Evolutionary conservation across 2,113 vertebrate species (phyloP), one percentile per base, ranked within the genome.

Genomic region (Podarcis muralis): DNA sequence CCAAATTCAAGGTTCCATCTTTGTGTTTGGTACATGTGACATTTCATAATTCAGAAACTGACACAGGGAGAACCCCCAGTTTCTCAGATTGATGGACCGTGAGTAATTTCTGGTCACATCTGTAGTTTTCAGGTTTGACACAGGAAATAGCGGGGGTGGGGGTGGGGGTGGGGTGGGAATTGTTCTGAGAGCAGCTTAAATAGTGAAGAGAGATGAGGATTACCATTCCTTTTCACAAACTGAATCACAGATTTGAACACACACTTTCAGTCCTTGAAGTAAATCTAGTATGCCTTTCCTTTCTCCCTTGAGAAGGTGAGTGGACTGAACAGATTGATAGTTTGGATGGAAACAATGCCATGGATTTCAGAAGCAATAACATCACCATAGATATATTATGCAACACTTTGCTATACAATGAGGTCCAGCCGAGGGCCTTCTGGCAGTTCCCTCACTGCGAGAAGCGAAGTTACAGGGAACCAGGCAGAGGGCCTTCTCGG

Each of bases 161-260:
- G 48, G 8, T 48, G 48, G 9, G 48, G 12, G 12, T 92, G 5
- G 4, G 48, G 8, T 48, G 48, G 9, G 48, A 53, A 53, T 92
- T 92, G 85, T 94, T 92, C 93, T 91, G 91, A 93, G 30, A 43
- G 68, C 93, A 93, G 94, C 88, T 93, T 90, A 87, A 92, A 72
- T 93, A 94, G 57, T 91, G 87, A 12, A 30, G 48, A 66, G 20
- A 93, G 94, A 74, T 87, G 83, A 93, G 87, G 93, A 94, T 81
- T 84, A 89, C 1, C 87, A 85, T 71, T 69, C 6, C 84, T 84
- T 93, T 92, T 94, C 88, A 95, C 86, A 91, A 91, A 91, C 93
- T 84, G 94, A 90, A 90, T 89, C 83, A 91, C 76, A 85, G 23
- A 15, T 85, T 75, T 91, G 87, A 87, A 87, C 78, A 83, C 83